These are phyloP conservation scores for Eublepharis macularius DNA, from an alignment of 2,113 vertebrate species.

Conservation along the genomic window DNA sequence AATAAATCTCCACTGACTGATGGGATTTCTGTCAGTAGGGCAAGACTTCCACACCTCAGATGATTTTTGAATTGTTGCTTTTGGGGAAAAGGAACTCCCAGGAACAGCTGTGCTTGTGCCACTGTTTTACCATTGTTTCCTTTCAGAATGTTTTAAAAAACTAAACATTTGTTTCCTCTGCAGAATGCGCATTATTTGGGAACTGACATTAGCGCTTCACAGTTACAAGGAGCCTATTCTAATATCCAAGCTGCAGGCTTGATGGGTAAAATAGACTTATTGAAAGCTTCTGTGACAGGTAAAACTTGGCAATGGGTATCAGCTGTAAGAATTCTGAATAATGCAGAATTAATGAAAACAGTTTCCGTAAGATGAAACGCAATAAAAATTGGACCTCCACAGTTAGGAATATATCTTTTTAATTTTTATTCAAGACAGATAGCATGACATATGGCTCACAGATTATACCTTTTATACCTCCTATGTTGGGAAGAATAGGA, in stretches of 20 bases:
- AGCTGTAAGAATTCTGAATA: slow-evolving; percentile 11
- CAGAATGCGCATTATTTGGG: slow-evolving; percentile 84
- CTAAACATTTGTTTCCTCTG: background rate
- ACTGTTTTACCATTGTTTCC: background rate
- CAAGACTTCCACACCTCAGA: no score
- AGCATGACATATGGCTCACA: background rate
- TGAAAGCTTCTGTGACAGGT: slow-evolving; percentile 86
- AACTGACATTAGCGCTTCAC: slow-evolving; percentile 81
- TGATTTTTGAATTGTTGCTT: no score
- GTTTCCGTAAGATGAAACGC: no score
- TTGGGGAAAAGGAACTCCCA: no score
- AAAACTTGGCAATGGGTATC: slow-evolving; percentile 38
- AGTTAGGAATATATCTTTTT: no score
- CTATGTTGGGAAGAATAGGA: background rate
- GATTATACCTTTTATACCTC: background rate
- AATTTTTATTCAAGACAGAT: background rate
- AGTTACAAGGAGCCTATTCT: slow-evolving; percentile 80
- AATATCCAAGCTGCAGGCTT: slow-evolving; percentile 81
- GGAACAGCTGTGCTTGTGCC: no score
- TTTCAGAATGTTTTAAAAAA: background rate
- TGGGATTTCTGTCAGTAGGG: no score
- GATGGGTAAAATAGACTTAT: slow-evolving; percentile 76
- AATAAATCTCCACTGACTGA: no score
- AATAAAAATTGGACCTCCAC: no score
- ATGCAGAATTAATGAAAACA: background rate